Evolutionary conservation across 2,888 invertebrate species (phyloP), one percentile per base, ranked within the genome.

Genomic region (Alloscopus bannaensis): DNA sequence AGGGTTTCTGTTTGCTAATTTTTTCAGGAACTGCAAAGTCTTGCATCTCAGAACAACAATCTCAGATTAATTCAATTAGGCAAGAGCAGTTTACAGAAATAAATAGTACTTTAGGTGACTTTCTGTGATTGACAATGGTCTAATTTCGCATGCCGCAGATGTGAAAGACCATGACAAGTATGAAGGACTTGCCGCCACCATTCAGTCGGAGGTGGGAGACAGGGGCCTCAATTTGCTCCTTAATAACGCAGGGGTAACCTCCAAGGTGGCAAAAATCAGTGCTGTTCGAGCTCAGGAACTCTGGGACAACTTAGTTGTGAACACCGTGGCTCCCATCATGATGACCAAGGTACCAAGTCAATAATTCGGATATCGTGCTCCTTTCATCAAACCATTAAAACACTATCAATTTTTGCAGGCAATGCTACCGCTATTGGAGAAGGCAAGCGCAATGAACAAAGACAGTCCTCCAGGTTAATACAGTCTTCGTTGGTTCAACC

Each of bases 281-380:
- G 89, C 92, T 47, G 93, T 94, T 0, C 94, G 93, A 87, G 88
- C 91, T 2, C 91, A 94, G 28, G 8, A 8, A 6, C 8, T 8
- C 36, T 8, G 13, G 13, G 36, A 36, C 13, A 93, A 95, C 86
- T 88, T 97, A 84, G 87, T 92, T 68, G 91, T 93, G 0, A 97
- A 97, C 88, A 92, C 94, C 0, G 90, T 95, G n/a, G 95, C 93
- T 18, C 96, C 96, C 1, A 92, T 96, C 80, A 91, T 96, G 91
- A 89, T 97, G 22, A 91, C 95, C 0, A 95, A 95, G 91, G 95
- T 94, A 89, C 13, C 4, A 4, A n/a, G 29, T 1, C 60, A 60
- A 3, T 20, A 50, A 20, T 50, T 50, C 2, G 36, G 36, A 8
- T 36, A 6, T 36, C 36, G 6, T 36, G 36, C 36, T 36, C 13